phyloP scores from a whole-genome alignment of 2,888 invertebrate species.

The Leptinotarsa peninsularis region DNA sequence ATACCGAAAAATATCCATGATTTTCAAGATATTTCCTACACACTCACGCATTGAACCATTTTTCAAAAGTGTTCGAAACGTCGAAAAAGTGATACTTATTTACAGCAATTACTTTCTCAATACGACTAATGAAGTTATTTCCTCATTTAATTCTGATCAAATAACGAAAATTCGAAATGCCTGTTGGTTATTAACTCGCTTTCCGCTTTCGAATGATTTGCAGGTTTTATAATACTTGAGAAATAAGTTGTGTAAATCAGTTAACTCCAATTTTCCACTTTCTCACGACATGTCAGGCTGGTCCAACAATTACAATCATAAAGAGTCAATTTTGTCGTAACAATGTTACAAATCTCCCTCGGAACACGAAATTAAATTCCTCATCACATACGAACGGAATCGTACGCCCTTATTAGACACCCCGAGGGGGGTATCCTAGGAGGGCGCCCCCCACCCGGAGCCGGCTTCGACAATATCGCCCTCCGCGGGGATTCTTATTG shows the following conservation, averaged over 20 bases:
- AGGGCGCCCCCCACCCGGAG: conserved; percentile 52
- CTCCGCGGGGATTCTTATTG: conserved; percentile 60
- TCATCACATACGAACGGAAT: conserved; percentile 41
- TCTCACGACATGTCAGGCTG: conserved; percentile 5
- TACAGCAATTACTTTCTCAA: no score
- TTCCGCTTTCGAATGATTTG: no score
- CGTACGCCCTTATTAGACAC: conserved; percentile 61
- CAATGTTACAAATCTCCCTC: conserved; percentile 38
- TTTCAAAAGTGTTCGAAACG: no score
- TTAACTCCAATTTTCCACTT: neutral
- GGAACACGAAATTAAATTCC: conserved; percentile 45
- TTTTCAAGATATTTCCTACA: no score
- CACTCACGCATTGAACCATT: no score
- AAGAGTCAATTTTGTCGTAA: conserved; percentile 1
- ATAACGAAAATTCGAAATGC: no score
- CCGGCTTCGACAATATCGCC: conserved; percentile 53
- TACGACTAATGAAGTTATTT: no score
- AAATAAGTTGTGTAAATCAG: neutral
- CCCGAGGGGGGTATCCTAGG: conserved; percentile 54
- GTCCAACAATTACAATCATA: conserved; percentile 9
- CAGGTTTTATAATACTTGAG: neutral
- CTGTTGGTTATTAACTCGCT: no score
- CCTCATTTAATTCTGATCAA: no score
- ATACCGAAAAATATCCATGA: no score
- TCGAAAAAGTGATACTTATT: no score